Evolutionary conservation across 2,113 vertebrate species (phyloP).

Genomic region (Heterotis niloticus): DNA sequence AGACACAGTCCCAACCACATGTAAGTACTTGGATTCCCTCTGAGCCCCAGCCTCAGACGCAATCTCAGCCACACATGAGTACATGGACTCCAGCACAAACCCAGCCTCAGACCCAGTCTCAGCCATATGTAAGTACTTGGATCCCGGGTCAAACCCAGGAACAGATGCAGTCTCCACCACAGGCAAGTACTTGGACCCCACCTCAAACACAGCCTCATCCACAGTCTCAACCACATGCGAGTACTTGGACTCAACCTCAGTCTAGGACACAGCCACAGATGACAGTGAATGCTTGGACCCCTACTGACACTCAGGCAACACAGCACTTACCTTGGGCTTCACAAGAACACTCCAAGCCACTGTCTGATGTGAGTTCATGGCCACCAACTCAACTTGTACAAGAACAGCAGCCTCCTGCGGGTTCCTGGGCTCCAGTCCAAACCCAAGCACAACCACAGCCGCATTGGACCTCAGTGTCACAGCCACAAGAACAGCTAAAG

Average conservation of each 20-base stretch:
- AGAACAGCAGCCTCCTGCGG: slow-evolving; percentile 26
- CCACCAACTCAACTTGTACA: slow-evolving; percentile 33
- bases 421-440: slow-evolving; percentile 30
- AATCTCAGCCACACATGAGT: slow-evolving; percentile 40
- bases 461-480: slow-evolving; percentile 25
- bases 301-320: slow-evolving; percentile 20
- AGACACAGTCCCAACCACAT: slow-evolving; percentile 43
- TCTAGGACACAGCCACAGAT: slow-evolving; percentile 25
- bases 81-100: slow-evolving; percentile 50
- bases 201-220: slow-evolving; percentile 23
- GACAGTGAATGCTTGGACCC: slow-evolving; percentile 14
- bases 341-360: slow-evolving; percentile 45
- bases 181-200: slow-evolving; percentile 26
- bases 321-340: slow-evolving; percentile 51
- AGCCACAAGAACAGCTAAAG: slow-evolving; percentile 29
- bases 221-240: slow-evolving; percentile 27
- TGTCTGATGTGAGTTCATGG: slow-evolving; percentile 28
- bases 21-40: slow-evolving; percentile 43
- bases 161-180: too few relatives aligned
- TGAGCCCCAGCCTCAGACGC: slow-evolving; percentile 46
- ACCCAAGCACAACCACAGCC: slow-evolving; percentile 33
- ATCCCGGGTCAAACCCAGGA: slow-evolving; percentile 48
- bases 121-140: slow-evolving; percentile 44
- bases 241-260: slow-evolving; percentile 30
- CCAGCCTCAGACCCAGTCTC: slow-evolving; percentile 45